Evolutionary conservation across 2,113 vertebrate species (phyloP).

Genomic region (Eurypyga helias): DNA sequence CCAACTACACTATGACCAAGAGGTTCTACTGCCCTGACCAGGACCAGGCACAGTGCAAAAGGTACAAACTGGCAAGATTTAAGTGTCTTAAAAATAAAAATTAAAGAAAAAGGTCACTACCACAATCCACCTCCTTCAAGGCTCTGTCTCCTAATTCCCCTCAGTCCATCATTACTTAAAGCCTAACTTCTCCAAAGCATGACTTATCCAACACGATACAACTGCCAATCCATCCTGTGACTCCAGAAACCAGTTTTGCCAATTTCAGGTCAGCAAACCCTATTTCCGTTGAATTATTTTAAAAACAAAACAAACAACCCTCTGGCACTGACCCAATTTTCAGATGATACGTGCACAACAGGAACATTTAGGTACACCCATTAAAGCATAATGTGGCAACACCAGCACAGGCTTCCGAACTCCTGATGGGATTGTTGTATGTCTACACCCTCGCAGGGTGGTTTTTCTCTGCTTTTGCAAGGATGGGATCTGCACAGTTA

Average conservation of each 20-base stretch:
- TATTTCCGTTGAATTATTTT: not conserved
- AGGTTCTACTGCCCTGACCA: not conserved
- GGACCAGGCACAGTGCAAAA: too few relatives aligned
- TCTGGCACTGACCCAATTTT: not conserved
- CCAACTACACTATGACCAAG: not conserved
- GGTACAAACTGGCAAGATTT: not conserved
- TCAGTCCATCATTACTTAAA: not conserved
- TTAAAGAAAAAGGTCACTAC: not conserved
- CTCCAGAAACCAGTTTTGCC: not conserved
- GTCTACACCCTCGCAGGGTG: not conserved
- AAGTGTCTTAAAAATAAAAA: not conserved
- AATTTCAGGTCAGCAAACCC: not conserved
- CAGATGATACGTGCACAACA: not conserved
- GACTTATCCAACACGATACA: not conserved
- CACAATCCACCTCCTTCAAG: not conserved
- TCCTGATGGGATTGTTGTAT: not conserved
- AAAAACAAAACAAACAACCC: not conserved
- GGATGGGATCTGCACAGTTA: not conserved
- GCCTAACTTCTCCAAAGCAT: not conserved
- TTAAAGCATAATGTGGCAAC: not conserved
- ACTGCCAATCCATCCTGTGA: not conserved
- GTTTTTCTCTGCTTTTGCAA: not conserved
- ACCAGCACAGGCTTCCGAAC: not conserved
- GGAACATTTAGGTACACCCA: constrained; percentile 1
- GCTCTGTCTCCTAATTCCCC: not conserved